Evolutionary conservation across 2,797 vertebrate species (phyloP).

Genomic region (Toxotes lorentzi): DNA sequence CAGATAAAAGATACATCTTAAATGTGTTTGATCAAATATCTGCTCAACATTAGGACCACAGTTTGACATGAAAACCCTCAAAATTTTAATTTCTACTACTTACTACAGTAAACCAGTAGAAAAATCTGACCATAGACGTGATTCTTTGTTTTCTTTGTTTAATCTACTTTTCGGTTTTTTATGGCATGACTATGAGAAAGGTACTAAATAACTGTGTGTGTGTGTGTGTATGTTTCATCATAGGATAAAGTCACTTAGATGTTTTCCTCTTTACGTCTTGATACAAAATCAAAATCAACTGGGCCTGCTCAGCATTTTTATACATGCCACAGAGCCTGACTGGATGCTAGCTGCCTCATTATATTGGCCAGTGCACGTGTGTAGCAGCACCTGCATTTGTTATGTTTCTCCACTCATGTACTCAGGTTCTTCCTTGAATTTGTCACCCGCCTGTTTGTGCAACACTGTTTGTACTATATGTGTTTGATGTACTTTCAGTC

Average conservation of each 20-base stretch:
- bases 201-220: neutral
- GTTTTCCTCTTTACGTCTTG: no score
- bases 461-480: slow-evolving; percentile 30
- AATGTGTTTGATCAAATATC: neutral
- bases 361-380: no score
- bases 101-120: neutral
- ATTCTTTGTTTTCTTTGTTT: slow-evolving; percentile 9
- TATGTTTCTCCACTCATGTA: no score
- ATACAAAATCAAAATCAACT: no score
- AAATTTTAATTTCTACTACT: no score
- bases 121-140: neutral
- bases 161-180: slow-evolving; percentile 3
- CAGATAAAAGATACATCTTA: neutral
- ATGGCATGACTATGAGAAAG: neutral
- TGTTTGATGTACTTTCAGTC: slow-evolving; percentile 72
- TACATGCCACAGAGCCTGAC: no score
- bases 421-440: no score
- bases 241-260: no score
- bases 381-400: no score
- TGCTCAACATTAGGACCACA: neutral
- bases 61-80: neutral
- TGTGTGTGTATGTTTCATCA: no score
- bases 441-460: neutral
- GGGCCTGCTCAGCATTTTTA: no score
- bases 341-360: no score